Conservation (phyloP, 2,113 vertebrate genomes). For the Oceanites oceanicus region DNA sequence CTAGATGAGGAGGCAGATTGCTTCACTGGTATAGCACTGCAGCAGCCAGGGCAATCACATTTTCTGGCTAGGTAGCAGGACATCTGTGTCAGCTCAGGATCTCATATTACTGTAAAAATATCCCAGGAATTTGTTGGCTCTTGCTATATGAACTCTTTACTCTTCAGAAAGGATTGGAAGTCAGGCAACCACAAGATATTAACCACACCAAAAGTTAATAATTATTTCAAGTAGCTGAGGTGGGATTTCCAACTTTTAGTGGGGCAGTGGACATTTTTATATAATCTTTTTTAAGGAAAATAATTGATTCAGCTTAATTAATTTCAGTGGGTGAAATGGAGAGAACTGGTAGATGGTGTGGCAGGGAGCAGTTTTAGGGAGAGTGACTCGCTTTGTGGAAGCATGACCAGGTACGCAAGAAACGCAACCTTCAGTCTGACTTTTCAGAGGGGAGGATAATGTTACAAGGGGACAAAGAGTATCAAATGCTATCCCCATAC, state of each 20-base stretch:
- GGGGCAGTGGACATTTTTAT: background rate
- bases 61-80: background rate
- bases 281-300: background rate
- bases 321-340: background rate
- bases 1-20: background rate
- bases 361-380: background rate
- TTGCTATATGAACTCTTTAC: background rate
- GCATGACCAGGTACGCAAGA: background rate
- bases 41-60: background rate
- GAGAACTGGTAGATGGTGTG: background rate
- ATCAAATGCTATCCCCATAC: background rate
- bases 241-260: background rate
- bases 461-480: background rate
- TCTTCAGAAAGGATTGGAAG: background rate
- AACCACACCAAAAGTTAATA: background rate
- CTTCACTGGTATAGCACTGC: background rate
- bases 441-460: background rate
- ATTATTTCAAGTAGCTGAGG: background rate
- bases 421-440: background rate
- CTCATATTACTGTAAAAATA: background rate
- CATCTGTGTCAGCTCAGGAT: slow-evolving; percentile 1
- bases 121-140: background rate
- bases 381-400: background rate
- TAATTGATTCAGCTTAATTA: background rate
- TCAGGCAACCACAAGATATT: background rate